Evolutionary conservation across 2,797 vertebrate genomes (phyloP).

Genomic region (Schizopygopsis pylzovi): DNA sequence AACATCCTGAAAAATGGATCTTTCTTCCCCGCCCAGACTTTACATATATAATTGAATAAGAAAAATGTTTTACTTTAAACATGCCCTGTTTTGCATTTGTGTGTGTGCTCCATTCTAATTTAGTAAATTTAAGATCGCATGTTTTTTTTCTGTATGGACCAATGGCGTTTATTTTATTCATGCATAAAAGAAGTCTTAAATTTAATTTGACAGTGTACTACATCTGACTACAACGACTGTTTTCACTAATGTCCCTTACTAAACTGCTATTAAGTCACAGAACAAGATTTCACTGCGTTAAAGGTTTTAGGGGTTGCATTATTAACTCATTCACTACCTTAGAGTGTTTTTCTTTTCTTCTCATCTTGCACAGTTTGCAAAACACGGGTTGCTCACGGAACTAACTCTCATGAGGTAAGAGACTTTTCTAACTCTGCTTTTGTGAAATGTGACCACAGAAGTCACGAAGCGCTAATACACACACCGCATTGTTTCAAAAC

Average conservation of each 20-base stretch:
- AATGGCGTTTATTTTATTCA: not conserved
- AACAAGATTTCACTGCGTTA: not conserved
- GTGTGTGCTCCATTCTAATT: not conserved
- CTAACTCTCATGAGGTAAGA: slow-evolving; percentile 89
- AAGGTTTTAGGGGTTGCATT: not conserved
- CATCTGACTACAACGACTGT: not conserved
- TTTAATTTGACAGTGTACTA: not conserved
- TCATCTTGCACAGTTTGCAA: slow-evolving; percentile 83
- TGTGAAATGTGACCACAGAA: slow-evolving; percentile 28
- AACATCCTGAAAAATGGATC: no score
- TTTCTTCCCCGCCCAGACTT: no score
- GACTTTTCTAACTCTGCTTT: not conserved
- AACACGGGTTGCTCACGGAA: slow-evolving; percentile 89
- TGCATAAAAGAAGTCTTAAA: not conserved
- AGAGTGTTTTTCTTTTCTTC: slow-evolving; percentile 18
- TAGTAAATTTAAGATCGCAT: not conserved
- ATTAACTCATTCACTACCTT: not conserved
- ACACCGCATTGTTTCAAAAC: not conserved
- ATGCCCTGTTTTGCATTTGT: not conserved
- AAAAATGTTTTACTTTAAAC: not conserved
- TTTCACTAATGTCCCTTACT: not conserved
- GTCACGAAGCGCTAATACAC: slow-evolving; percentile 25
- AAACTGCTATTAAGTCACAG: not conserved
- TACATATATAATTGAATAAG: not conserved
- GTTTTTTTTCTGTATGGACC: not conserved